phyloP scores from a whole-genome alignment of 2,113 vertebrate genomes.

The Calyptommatus sinebrachiatus region DNA sequence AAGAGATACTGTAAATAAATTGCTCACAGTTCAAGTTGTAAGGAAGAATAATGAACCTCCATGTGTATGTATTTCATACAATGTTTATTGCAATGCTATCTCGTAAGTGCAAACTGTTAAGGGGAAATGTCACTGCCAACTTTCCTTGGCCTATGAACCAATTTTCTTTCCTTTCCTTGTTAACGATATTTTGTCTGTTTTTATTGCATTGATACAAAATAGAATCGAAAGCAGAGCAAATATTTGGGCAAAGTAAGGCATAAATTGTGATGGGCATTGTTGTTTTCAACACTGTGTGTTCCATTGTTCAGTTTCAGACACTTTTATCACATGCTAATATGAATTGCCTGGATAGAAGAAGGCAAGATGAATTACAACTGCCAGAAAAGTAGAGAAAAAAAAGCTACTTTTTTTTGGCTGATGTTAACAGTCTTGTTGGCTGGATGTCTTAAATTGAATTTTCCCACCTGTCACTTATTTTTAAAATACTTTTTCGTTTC shows the following conservation, averaged over 20 bases:
- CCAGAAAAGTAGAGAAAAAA: not conserved
- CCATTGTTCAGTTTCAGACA: not conserved
- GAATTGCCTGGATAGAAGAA: not conserved
- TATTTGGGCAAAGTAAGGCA: not conserved
- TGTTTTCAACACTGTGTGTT: not conserved
- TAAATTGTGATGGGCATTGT: not conserved
- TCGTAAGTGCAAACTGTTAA: not conserved
- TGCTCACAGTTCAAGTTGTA: not conserved
- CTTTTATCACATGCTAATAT: not conserved
- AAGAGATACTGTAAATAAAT: not conserved
- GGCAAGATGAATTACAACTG: slow-evolving; percentile 5
- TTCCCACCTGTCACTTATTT: slow-evolving; percentile 39
- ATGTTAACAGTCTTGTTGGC: slow-evolving; percentile 21
- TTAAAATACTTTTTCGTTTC: slow-evolving; percentile 23
- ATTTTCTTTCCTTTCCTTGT: not conserved
- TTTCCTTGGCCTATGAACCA: not conserved
- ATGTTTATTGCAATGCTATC: not conserved
- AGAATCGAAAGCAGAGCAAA: not conserved
- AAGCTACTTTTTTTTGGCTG: slow-evolving; percentile 2
- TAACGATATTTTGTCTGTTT: slow-evolving; percentile 1
- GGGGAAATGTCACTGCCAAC: slow-evolving; percentile 3
- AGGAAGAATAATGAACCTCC: not conserved
- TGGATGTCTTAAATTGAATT: slow-evolving; percentile 21
- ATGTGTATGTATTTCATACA: not conserved
- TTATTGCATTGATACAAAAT: not conserved